Percentiles rank a stretch among this genome's conserved stretches.
Evolutionary conservation across 1,140 invertebrate species (phyloP).

Genomic region (Drosophila albomicans): DNA sequence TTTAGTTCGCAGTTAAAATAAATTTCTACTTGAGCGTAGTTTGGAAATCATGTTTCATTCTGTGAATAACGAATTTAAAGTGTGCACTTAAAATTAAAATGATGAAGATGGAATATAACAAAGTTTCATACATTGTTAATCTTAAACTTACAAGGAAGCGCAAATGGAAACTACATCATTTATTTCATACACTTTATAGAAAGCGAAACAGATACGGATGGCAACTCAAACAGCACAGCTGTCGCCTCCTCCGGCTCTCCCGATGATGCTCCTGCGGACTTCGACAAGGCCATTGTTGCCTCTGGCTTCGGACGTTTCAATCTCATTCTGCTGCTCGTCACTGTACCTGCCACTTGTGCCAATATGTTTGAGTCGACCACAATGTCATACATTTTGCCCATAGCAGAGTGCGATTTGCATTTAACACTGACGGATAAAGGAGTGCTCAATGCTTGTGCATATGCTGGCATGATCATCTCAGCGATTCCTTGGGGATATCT

Average conservation of each 20-base stretch:
- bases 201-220: conserved; percentile 38
- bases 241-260: conserved; percentile 9
- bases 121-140: too few species aligned
- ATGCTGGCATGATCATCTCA: conserved; percentile 92
- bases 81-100: too few species aligned
- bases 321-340: conserved; percentile 87
- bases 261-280: conserved; percentile 85
- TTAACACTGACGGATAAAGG: conserved; percentile 89
- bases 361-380: conserved; percentile 88
- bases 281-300: conserved; percentile 87
- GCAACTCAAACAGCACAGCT: conserved; percentile 55
- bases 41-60: too few species aligned
- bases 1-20: too few species aligned
- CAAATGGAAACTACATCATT: neutral
- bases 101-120: too few species aligned
- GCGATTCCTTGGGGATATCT: conserved; percentile 93
- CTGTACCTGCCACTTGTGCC: conserved; percentile 88
- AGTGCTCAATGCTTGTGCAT: conserved; percentile 88
- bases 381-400: conserved; percentile 89
- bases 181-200: conserved; percentile 19
- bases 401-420: conserved; percentile 90
- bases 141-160: neutral
- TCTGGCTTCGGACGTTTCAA: conserved; percentile 89
- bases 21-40: too few species aligned
- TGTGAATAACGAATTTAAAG: too few species aligned